A percentile compares a stretch with the other conserved stretches of the same genome.
phyloP scores from a whole-genome alignment of 2,113 vertebrate species.

The Heliornis fulica region DNA sequence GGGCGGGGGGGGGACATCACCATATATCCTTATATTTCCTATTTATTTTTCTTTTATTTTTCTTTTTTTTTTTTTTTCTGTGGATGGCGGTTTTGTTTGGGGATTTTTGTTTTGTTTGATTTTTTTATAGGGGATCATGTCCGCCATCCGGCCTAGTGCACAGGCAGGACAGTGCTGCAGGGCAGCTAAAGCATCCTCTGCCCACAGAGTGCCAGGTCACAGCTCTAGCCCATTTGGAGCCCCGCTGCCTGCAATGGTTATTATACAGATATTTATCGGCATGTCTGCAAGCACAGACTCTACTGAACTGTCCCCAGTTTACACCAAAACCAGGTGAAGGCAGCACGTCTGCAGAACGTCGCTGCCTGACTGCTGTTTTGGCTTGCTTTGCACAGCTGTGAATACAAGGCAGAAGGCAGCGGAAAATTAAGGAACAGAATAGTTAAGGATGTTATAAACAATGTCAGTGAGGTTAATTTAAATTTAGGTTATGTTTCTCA shows the following conservation, averaged over 20 bases:
- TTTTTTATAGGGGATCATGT: not conserved
- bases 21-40: not conserved
- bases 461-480: not conserved
- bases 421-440: not conserved
- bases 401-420: slow-evolving; percentile 7
- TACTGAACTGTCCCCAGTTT: not conserved
- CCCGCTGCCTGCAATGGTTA: not conserved
- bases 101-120: not conserved
- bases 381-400: not conserved
- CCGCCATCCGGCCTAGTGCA: not conserved
- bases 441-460: not conserved
- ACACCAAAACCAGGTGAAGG: not conserved
- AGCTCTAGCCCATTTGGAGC: not conserved
- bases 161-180: not conserved
- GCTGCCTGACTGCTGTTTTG: not conserved
- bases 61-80: not conserved
- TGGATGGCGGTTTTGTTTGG: too few species aligned
- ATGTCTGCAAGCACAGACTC: not conserved
- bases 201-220: not conserved
- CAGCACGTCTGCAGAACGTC: not conserved
- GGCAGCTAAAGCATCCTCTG: not conserved
- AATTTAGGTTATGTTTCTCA: not conserved
- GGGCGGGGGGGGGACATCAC: too few species aligned
- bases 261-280: not conserved
- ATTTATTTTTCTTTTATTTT: not conserved